Evolutionary conservation across 92 coral and sea anemone species (phyloP), one percentile per base, ranked within the genome.

Genomic region (Zoanthus sociatus): DNA sequence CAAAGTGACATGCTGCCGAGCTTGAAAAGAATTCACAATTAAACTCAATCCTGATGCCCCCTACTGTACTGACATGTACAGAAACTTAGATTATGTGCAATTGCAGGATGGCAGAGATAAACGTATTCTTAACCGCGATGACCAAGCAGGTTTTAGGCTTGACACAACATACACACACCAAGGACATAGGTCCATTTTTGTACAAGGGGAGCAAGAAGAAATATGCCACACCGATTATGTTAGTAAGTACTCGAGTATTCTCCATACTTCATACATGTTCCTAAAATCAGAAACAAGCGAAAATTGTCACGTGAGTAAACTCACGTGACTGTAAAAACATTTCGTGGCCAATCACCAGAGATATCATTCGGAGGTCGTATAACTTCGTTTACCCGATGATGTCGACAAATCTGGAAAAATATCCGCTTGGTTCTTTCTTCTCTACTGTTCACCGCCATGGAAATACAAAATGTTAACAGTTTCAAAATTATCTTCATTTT

Each of bases 241-340:
- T 3, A 90, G 86, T 54, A 55, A 50, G n/a, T 78, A 90, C 47
- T 73, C 84, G 0, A 68, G 82, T 10, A 77, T 33, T 88, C 89
- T 89, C 46, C 94, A 92, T 14, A 70, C 94, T 0, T 92, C 90
- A 7, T 86, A 89, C 21, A 51, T 92, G 88, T 86, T 92, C 51
- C 84, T 82, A 60, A 86, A 77, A 58, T 89, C 92, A 30, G 86
- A 86, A 3, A 92, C 92, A 17, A 14, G n/a, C 17, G 26, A 58
- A 14, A 17, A 14, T 20, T 58, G n/a, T 58, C 20, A n/a, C n/a
- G n/a, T n/a, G n/a, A n/a, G n/a, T n/a, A n/a, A n/a, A n/a, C n/a
- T n/a, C n/a, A n/a, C n/a, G n/a, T n/a, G n/a, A n/a, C n/a, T n/a
- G n/a, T n/a, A n/a, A n/a, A n/a, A n/a, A n/a, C n/a, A n/a, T n/a